Base-by-base conservation (phyloP, 2,113 vertebrate genomes). In the Gymnorhina tibicen region DNA sequence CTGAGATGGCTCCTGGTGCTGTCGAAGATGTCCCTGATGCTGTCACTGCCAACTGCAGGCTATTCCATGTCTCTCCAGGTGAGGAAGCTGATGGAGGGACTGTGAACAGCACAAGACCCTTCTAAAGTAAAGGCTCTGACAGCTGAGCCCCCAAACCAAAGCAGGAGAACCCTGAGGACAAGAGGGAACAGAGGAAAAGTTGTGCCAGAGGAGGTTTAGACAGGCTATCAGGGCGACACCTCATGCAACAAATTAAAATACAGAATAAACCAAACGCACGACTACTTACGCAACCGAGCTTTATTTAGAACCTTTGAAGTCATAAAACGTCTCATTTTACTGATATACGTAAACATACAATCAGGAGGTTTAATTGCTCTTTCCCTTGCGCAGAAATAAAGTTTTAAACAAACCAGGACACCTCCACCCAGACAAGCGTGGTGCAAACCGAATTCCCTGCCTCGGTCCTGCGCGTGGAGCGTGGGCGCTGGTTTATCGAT, bases 271-370 rank as follows among this genome's bases (percentile, higher is more conserved):
- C 23, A 84, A 84, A 62, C 4, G 39, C 72, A 82, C 83, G 49
- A 18, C 59, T 91, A 20, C 67, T 92, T 93, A 93, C 0, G 87
- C 62, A 97, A 97, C 76, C 1, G 68, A 80, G 92, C 95, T 97
- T 98, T 97, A 98, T 95, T 98, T 92, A 95, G 97, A 96, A 94
- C 93, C 93, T 95, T 55, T 93, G 82, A 97, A 96, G 70, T 96
- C 96, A 97, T 93, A 97, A 98, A 97, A 96, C 3, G 52, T 90
- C 79, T 96, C 85, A 32, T 94, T 96, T 87, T 60, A 78, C 91
- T 27, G 42, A 94, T 50, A 85, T 32, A 92, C 39, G n/a, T 80
- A 97, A 96, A 96, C 94, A 91, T 74, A 96, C 59, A 89, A 80
- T 74, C 67, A 89, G 55, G 78, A 96, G 46, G 53, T 96, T 96